Evolutionary conservation across 2,797 vertebrate genomes (phyloP), one percentile per base, ranked within the genome.

Genomic region (Lates japonicus): DNA sequence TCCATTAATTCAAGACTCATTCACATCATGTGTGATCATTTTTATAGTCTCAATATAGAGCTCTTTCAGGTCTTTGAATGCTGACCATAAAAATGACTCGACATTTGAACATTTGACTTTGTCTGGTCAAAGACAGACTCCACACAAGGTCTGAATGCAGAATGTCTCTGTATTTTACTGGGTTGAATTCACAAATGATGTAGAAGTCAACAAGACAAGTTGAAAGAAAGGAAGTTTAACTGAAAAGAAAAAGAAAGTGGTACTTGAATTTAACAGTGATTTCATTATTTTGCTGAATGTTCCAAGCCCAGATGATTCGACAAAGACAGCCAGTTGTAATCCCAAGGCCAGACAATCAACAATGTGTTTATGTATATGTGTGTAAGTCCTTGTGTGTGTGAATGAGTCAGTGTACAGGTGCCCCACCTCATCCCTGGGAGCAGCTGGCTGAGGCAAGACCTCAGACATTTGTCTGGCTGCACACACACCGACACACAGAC

Each of bases 241-340:
- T 20, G 42, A 41, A 41, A n/a, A 35, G n/a, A 48, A 25, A 39
- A 57, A 4, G 7, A 42, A 29, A 3, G 33, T 4, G 7, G 42
- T 20, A 29, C 19, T n/a, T 39, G 33, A 10, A 42, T 42, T 20
- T 20, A 52, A 44, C 44, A 72, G 5, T 25, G 54, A 78, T 60
- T 79, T 80, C 20, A 61, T 72, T 71, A 57, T 51, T 60, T 49
- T 20, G 52, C 37, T n/a, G 25, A 73, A 37, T 2, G 44, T 83
- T 72, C 81, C 16, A 62, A 58, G 70, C 48, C 25, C 49, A 75
- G 42, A 55, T 58, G 41, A 84, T 80, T 57, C 11, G 19, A 65
- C 82, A 44, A 76, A 85, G 67, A 25, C 83, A 86, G 71, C 63
- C 75, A 60, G 62, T 54, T 78, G 63, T 91, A 87, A 94, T 89